A percentile compares a stretch with the other conserved stretches of the same genome.
These are phyloP conservation scores for Callaeas wilsoni DNA, from an alignment of 2,113 vertebrate genomes.

Conservation along the genomic window DNA sequence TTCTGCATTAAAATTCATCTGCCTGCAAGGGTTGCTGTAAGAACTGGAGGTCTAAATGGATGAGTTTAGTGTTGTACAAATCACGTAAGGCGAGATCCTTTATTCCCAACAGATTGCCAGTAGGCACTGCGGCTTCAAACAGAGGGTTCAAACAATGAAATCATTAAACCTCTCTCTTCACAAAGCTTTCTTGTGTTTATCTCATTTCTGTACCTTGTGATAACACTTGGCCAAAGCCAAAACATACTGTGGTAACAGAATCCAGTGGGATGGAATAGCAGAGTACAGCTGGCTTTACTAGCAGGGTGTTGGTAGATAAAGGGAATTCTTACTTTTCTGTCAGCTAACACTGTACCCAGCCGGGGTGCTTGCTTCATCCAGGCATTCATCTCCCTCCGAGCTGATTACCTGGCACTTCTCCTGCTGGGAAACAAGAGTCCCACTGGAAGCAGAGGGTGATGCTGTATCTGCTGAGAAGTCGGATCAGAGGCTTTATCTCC, in stretches of 20 bases:
- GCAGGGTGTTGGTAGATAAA: slow-evolving; percentile 33
- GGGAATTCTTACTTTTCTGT: not conserved
- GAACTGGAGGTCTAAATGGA: not conserved
- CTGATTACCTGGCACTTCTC: slow-evolving; percentile 28
- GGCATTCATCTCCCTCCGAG: not conserved
- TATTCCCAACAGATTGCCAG: not conserved
- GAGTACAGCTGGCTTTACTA: not conserved
- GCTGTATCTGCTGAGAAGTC: not conserved
- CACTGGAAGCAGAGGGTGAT: not conserved
- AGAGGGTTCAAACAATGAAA: not conserved
- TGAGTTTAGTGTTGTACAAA: not conserved
- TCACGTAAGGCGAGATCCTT: not conserved
- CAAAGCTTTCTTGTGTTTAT: not conserved
- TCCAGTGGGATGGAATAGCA: not conserved
- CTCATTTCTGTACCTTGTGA: not conserved
- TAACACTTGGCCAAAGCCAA: not conserved
- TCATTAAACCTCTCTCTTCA: not conserved
- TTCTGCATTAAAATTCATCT: not conserved
- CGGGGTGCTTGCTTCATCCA: not conserved
- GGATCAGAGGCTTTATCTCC: not conserved
- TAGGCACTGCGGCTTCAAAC: not conserved
- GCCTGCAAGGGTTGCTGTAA: not conserved
- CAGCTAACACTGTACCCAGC: not conserved
- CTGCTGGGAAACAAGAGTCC: not conserved
- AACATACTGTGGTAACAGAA: not conserved